Percentiles rank a stretch among this genome's conserved stretches.
Conservation (phyloP, 2,113 vertebrate genomes). For the Mastomys natalensis region DNA sequence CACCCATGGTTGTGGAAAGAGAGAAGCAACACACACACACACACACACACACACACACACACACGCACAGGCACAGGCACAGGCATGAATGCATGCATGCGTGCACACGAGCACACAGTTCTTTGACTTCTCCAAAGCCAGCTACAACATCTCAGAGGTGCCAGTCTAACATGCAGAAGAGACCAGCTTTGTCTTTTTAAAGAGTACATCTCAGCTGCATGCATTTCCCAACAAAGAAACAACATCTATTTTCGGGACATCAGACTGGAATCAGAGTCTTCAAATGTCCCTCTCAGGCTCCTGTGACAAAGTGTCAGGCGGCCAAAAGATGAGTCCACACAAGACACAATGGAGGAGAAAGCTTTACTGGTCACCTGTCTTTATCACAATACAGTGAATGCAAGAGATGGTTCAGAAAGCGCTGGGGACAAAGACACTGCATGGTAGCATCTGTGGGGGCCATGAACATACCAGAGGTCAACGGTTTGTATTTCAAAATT, state of each 20-base stretch:
- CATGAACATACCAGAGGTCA: background rate
- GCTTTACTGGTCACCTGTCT: background rate
- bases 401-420: accelerated
- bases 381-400: background rate
- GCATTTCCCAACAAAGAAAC: background rate
- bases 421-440: accelerated
- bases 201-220: background rate
- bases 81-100: background rate
- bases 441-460: background rate
- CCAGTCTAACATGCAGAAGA: background rate
- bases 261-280: background rate
- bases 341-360: background rate
- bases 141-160: background rate
- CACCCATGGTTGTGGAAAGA: background rate
- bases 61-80: background rate
- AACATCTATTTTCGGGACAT: background rate
- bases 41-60: no score
- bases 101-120: background rate
- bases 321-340: background rate
- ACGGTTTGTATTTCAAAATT: background rate
- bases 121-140: background rate
- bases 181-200: background rate
- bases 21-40: background rate
- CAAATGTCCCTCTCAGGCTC: background rate
- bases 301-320: background rate